These are phyloP conservation scores for Drosophila nigrodunni DNA, from an alignment of 1,140 invertebrate genomes.

Conservation along the genomic window DNA sequence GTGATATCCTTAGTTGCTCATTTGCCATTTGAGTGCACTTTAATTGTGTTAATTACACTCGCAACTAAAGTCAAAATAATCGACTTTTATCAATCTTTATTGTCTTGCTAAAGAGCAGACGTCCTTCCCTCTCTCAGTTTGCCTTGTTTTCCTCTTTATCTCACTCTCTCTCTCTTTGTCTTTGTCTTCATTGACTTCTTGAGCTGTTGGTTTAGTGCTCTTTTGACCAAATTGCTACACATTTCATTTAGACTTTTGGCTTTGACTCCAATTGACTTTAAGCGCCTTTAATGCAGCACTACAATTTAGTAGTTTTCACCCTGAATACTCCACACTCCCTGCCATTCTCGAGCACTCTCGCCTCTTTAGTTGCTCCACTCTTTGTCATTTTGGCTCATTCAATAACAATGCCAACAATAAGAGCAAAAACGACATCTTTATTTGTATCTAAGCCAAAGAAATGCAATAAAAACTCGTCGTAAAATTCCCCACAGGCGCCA, in stretches of 20 bases:
- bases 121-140: background rate
- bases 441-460: conserved; percentile 54
- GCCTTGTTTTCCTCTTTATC: background rate
- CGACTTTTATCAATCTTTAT: background rate
- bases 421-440: conserved; percentile 49
- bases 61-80: conserved; percentile 5
- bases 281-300: conserved; percentile 12
- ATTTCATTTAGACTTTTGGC: background rate
- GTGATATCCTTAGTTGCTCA: background rate
- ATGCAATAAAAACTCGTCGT: conserved; percentile 70
- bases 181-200: background rate
- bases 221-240: conserved; percentile 17
- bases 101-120: background rate
- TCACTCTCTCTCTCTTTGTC: background rate
- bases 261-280: conserved; percentile 15
- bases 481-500: conserved; percentile 31
- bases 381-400: conserved; percentile 41
- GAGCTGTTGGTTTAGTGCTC: background rate
- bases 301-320: background rate
- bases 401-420: conserved; percentile 44
- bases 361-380: background rate
- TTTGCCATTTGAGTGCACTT: conserved; percentile 12
- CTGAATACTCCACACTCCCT: background rate
- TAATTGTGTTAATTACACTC: conserved; percentile 13
- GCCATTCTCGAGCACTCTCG: background rate